Conservation (phyloP, 2,888 invertebrate genomes). For the Eulithis testata region DNA sequence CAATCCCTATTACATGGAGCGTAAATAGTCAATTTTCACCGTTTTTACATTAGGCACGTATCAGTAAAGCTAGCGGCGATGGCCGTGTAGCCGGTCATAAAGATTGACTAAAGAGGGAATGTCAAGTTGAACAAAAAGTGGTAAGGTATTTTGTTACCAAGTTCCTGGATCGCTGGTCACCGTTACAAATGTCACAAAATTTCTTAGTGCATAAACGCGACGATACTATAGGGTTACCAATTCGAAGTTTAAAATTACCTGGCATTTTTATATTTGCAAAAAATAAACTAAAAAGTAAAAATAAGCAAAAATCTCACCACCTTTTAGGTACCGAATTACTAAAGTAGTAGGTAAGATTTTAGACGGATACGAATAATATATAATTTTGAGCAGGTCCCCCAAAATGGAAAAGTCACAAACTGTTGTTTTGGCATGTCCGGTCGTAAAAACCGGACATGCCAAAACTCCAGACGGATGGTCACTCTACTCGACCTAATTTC, state of each 20-base stretch:
- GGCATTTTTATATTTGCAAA: background rate
- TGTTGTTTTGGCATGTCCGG: background rate
- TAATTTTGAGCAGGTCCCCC: background rate
- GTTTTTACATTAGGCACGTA: too few relatives aligned
- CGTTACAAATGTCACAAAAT: constrained; percentile 15
- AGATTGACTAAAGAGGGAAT: too few relatives aligned
- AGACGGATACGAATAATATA: background rate
- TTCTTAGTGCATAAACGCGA: constrained; percentile 4
- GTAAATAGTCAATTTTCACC: too few relatives aligned
- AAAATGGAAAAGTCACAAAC: background rate
- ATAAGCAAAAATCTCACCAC: too few relatives aligned
- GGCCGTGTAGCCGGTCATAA: too few relatives aligned
- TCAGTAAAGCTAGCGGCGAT: too few relatives aligned
- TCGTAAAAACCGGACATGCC: background rate
- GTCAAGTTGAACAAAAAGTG: background rate
- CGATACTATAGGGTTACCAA: background rate
- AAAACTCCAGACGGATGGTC: background rate
- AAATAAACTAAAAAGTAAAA: too few relatives aligned
- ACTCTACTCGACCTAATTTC: constrained; percentile 21
- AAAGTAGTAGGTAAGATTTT: background rate
- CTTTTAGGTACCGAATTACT: too few relatives aligned
- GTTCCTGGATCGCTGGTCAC: constrained; percentile 7
- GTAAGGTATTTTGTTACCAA: background rate
- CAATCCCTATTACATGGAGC: too few relatives aligned
- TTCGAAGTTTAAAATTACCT: background rate